Evolutionary conservation across 2,888 invertebrate genomes (phyloP).

Genomic region (Yponomeuta plumbellus): DNA sequence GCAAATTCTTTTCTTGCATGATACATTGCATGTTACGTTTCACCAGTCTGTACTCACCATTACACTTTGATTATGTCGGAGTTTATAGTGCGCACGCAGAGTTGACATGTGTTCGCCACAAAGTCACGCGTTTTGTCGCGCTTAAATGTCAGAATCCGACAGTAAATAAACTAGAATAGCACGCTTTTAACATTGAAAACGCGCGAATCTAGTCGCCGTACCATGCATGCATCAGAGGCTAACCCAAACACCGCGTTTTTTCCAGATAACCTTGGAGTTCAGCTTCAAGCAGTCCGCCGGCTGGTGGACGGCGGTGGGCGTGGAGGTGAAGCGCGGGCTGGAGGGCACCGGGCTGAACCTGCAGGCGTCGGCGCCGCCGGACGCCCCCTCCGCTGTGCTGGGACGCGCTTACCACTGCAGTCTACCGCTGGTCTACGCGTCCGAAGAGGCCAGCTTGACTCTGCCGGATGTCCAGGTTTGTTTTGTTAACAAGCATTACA

Average conservation of each 20-base stretch:
- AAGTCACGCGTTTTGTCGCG: no score
- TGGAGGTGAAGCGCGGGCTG: slow-evolving; percentile 69
- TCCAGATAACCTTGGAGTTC: slow-evolving; percentile 73
- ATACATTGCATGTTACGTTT: no score
- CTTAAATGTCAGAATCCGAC: no score
- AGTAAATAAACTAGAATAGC: no score
- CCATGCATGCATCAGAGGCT: no score
- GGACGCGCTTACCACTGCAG: slow-evolving; percentile 76
- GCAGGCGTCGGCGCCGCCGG: slow-evolving; percentile 55
- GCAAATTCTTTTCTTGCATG: no score
- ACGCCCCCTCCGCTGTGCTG: slow-evolving; percentile 67
- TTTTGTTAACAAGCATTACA: background rate
- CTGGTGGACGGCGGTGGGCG: slow-evolving; percentile 76
- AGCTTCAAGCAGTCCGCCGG: slow-evolving; percentile 69
- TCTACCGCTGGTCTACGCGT: slow-evolving; percentile 63
- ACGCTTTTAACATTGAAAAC: no score
- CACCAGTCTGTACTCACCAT: no score
- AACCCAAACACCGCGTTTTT: slow-evolving; percentile 10
- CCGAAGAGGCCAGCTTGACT: slow-evolving; percentile 62
- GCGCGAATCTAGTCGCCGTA: no score
- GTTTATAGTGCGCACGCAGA: no score
- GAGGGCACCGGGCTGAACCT: slow-evolving; percentile 56
- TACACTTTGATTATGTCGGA: no score
- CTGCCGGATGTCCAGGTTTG: slow-evolving; percentile 72
- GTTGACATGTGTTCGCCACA: no score